A percentile compares a stretch with the other conserved stretches of the same genome.
phyloP scores from a whole-genome alignment of 2,888 invertebrate species.

The Cylindroiulus punctatus region DNA sequence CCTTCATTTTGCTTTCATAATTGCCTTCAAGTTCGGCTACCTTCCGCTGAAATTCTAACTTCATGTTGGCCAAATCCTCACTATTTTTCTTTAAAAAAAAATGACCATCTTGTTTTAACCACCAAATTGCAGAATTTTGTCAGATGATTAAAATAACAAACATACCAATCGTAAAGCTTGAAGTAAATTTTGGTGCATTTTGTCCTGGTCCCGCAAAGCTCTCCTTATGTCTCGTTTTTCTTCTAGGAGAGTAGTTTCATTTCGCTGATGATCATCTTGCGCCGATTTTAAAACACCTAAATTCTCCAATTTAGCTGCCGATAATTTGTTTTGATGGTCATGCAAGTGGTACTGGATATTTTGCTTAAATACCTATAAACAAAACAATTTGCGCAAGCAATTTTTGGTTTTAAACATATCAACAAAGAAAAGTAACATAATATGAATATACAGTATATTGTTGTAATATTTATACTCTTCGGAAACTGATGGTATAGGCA shows the following conservation, averaged over 20 bases:
- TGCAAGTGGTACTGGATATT: slow-evolving; percentile 93
- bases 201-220: slow-evolving; percentile 75
- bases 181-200: slow-evolving; percentile 78
- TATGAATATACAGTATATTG: no score
- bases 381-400: background rate
- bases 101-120: slow-evolving; percentile 14
- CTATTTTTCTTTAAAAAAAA: slow-evolving; percentile 67
- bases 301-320: slow-evolving; percentile 85
- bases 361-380: slow-evolving; percentile 78
- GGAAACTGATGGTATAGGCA: no score
- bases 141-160: slow-evolving; percentile 48
- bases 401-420: no score
- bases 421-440: no score
- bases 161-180: slow-evolving; percentile 76
- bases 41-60: slow-evolving; percentile 75
- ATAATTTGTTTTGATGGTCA: slow-evolving; percentile 86
- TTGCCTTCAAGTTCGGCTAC: slow-evolving; percentile 76
- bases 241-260: slow-evolving; percentile 79
- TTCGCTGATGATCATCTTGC: slow-evolving; percentile 81
- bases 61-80: slow-evolving; percentile 71
- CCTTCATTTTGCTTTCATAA: slow-evolving; percentile 73
- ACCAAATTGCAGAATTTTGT: background rate
- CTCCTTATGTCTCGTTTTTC: slow-evolving; percentile 78
- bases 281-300: slow-evolving; percentile 83
- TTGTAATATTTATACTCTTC: no score